Evolutionary conservation across 1,140 invertebrate genomes (phyloP).

Genomic region (Bombus impatiens): DNA sequence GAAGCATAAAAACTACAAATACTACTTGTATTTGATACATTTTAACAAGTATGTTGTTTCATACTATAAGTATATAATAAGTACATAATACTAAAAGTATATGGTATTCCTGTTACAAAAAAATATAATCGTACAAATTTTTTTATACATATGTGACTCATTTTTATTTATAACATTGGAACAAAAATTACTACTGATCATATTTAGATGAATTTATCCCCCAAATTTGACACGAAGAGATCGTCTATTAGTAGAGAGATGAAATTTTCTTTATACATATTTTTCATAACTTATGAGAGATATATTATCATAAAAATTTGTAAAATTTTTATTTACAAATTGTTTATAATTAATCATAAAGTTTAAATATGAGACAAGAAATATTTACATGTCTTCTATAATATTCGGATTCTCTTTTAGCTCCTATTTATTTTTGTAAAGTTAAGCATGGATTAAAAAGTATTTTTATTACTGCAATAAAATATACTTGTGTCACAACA

Average conservation of each 20-base stretch:
- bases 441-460: background rate
- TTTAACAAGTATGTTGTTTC: slow-evolving; percentile 24
- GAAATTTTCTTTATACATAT: background rate
- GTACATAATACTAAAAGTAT: background rate
- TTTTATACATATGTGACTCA: background rate
- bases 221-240: background rate
- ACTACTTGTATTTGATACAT: slow-evolving; percentile 8
- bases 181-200: background rate
- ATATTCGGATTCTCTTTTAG: background rate
- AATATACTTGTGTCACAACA: background rate
- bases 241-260: background rate
- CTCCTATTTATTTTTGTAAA: background rate
- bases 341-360: background rate
- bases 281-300: slow-evolving; percentile 34
- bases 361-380: background rate
- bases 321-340: slow-evolving; percentile 42
- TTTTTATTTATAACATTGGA: slow-evolving; percentile 16
- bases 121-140: slow-evolving; percentile 12
- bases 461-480: background rate
- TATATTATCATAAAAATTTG: slow-evolving; percentile 37
- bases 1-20: background rate
- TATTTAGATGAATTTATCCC: background rate
- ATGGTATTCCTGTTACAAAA: slow-evolving; percentile 11
- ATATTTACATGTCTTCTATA: background rate
- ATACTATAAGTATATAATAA: background rate